Conservation (phyloP, 1,140 invertebrate species). For the Ips nitidus region DNA sequence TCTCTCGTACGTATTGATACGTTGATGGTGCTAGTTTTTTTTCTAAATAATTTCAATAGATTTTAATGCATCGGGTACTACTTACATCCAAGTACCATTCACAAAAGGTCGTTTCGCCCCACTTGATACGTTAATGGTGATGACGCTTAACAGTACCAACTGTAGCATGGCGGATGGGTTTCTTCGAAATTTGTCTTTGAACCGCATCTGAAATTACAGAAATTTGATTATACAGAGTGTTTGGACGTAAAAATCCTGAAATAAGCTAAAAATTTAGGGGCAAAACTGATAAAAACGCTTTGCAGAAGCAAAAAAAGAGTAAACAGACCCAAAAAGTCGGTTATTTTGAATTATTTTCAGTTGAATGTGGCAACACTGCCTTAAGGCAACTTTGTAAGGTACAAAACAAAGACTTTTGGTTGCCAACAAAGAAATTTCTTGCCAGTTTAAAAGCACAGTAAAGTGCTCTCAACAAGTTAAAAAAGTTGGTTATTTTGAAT, state of each 20-base stretch:
- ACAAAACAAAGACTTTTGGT: not conserved
- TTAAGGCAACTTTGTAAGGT: not conserved
- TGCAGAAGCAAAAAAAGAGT: not conserved
- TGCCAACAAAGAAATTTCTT: too few relatives aligned
- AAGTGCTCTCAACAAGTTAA: too few relatives aligned
- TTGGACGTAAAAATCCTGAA: not conserved
- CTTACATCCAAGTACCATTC: constrained; percentile 46
- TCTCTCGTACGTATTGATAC: not conserved
- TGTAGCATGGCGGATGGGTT: constrained; percentile 37
- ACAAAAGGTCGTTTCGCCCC: constrained; percentile 36
- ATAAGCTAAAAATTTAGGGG: not conserved
- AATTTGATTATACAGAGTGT: not conserved
- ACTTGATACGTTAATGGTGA: constrained; percentile 38
- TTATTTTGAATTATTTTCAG: too few relatives aligned
- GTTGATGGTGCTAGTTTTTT: not conserved
- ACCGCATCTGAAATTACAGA: constrained; percentile 25
- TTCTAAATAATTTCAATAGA: not conserved
- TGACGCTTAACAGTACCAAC: constrained; percentile 39
- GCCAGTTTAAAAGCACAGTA: too few relatives aligned
- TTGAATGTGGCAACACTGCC: not conserved
- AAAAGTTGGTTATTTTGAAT: too few relatives aligned
- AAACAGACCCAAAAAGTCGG: not conserved
- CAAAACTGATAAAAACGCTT: not conserved
- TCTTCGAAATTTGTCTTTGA: constrained; percentile 35
- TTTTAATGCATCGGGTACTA: not conserved